These are phyloP conservation scores for Poecilia wingei DNA, from an alignment of 2,797 vertebrate species.

Conservation along the genomic window DNA sequence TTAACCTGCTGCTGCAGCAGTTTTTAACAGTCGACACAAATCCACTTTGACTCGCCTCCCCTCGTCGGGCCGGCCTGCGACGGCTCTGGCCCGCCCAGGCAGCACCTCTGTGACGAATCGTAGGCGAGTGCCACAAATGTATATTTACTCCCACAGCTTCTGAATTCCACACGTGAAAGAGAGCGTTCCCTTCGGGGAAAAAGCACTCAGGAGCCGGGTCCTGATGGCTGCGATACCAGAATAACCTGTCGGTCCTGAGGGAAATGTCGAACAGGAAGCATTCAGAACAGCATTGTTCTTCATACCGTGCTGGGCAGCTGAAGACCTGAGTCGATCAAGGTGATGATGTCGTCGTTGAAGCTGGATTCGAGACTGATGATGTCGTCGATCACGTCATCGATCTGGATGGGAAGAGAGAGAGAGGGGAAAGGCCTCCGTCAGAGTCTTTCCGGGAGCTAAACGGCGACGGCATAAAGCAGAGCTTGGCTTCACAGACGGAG, in stretches of 20 bases:
- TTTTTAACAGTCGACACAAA: conserved; percentile 30
- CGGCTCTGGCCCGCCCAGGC: conserved; percentile 61
- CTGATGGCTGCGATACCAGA: background rate
- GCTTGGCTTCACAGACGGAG: conserved; percentile 35
- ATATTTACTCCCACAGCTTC: conserved; percentile 68
- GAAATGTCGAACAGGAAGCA: conserved; percentile 35
- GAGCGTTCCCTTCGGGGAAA: conserved; percentile 39
- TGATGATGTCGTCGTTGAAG: conserved; percentile 93
- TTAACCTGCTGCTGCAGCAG: conserved; percentile 15
- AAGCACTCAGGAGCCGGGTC: background rate
- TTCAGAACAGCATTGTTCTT: conserved; percentile 23
- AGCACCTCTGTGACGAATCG: conserved; percentile 70
- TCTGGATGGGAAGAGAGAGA: conserved; percentile 68
- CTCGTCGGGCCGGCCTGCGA: conserved; percentile 39
- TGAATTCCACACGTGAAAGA: conserved; percentile 65
- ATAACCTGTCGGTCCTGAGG: conserved; percentile 6
- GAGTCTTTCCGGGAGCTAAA: background rate
- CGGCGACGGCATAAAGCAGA: conserved; percentile 1
- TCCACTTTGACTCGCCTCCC: conserved; percentile 40
- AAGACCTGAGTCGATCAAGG: conserved; percentile 87
- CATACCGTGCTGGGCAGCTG: conserved; percentile 90
- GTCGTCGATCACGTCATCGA: conserved; percentile 93
- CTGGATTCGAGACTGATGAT: conserved; percentile 96
- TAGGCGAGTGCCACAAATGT: conserved; percentile 73
- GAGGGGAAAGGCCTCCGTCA: background rate